phyloP scores from a whole-genome alignment of 1,140 invertebrate species.

The Formica exsecta region DNA sequence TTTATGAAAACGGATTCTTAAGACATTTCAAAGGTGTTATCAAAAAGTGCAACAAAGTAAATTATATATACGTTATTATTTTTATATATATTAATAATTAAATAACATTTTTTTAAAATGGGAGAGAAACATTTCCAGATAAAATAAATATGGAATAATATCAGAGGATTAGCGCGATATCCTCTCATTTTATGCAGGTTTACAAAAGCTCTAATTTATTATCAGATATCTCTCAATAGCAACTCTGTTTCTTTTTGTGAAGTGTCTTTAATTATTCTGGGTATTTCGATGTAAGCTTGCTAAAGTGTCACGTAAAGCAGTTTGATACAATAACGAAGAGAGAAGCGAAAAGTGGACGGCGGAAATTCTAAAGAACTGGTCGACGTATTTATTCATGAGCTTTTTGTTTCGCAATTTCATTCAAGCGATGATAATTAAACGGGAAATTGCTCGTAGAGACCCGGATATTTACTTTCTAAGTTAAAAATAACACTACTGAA shows the following conservation, averaged over 20 bases:
- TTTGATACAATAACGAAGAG: constrained; percentile 43
- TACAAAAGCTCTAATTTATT: not conserved
- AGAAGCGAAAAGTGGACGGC: constrained; percentile 29
- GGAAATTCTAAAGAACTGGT: constrained; percentile 38
- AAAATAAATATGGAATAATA: not conserved
- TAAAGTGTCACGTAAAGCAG: constrained; percentile 7
- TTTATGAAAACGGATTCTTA: too few relatives aligned
- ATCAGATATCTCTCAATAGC: not conserved
- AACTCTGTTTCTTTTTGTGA: not conserved
- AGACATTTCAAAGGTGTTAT: not conserved
- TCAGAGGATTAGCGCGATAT: not conserved
- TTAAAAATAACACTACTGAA: not conserved
- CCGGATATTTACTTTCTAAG: constrained; percentile 12
- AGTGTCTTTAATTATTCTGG: constrained; percentile 16
- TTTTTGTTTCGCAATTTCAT: constrained; percentile 21
- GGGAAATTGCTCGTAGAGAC: constrained; percentile 40
- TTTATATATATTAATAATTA: not conserved
- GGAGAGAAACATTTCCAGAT: not conserved
- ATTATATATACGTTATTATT: not conserved
- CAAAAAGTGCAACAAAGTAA: not conserved
- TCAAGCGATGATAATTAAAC: constrained; percentile 49
- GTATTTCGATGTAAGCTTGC: not conserved
- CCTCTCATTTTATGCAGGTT: not conserved
- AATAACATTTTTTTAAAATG: not conserved
- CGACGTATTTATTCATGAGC: constrained; percentile 53